These are phyloP conservation scores for Pycnonotus jocosus DNA, from an alignment of 2,113 vertebrate species.

Conservation along the genomic window DNA sequence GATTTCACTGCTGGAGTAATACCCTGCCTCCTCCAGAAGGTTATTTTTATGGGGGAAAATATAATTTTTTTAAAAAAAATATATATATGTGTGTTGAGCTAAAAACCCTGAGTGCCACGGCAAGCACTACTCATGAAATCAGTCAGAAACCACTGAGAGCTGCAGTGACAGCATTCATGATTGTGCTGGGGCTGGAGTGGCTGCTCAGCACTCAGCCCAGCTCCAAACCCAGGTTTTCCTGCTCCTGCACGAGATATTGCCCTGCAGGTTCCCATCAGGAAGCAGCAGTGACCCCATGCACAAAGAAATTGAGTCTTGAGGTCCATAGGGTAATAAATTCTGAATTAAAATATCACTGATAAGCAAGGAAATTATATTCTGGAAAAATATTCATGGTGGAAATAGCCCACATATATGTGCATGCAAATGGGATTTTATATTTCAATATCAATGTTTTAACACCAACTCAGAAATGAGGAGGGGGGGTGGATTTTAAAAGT, in stretches of 20 bases:
- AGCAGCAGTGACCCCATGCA: not conserved
- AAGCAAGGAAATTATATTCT: not conserved
- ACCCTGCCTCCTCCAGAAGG: not conserved
- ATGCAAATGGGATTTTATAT: not conserved
- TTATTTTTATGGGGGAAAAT: not conserved
- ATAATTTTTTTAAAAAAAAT: too few relatives aligned
- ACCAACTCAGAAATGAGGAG: not conserved
- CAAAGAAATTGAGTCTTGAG: rapidly evolving
- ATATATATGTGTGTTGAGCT: not conserved
- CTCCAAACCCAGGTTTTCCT: not conserved
- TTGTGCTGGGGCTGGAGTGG: not conserved
- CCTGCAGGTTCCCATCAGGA: not conserved
- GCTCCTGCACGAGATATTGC: not conserved
- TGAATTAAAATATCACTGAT: not conserved
- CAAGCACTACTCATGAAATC: not conserved
- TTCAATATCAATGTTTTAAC: not conserved
- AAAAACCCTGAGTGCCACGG: not conserved
- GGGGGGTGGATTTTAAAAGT: not conserved
- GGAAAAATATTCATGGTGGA: not conserved
- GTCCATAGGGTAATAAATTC: not conserved
- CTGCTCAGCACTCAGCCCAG: not conserved
- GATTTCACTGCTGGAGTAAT: not conserved
- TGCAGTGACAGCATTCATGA: rapidly evolving
- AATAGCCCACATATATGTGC: not conserved
- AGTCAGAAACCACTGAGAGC: not conserved